phyloP scores from a whole-genome alignment of 2,888 invertebrate genomes.

The Dryomyza anilis region DNA sequence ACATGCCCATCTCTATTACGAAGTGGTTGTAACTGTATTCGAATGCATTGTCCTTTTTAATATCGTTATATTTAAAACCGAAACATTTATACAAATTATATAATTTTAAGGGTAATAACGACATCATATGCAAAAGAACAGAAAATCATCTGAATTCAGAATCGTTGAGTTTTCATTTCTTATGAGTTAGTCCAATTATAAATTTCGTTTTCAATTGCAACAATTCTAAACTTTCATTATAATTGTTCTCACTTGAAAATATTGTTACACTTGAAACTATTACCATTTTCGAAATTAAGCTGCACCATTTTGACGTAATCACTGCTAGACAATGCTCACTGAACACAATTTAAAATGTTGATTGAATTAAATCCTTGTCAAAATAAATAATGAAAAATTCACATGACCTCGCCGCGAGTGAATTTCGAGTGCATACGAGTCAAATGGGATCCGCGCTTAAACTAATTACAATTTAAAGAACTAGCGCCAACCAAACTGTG shows the following conservation, averaged over 20 bases:
- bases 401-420: not conserved
- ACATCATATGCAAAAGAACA: too few relatives aligned
- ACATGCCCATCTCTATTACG: too few relatives aligned
- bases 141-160: too few relatives aligned
- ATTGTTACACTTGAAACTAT: not conserved
- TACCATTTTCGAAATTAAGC: slow-evolving; percentile 18
- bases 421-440: slow-evolving; percentile 33
- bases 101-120: too few relatives aligned
- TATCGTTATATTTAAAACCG: too few relatives aligned
- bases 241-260: too few relatives aligned
- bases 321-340: too few relatives aligned
- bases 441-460: slow-evolving; percentile 52
- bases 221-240: not conserved
- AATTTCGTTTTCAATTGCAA: not conserved
- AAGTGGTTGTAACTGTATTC: too few relatives aligned
- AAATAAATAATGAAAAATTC: not conserved
- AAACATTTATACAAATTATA: too few relatives aligned
- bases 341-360: not conserved
- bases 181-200: not conserved
- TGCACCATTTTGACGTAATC: slow-evolving; percentile 20
- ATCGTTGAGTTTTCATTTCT: not conserved
- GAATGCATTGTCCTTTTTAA: too few relatives aligned
- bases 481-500: slow-evolving; percentile 23
- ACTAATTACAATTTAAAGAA: slow-evolving; percentile 41
- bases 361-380: not conserved